phyloP scores from a whole-genome alignment of 2,113 vertebrate species.

The Naja naja region DNA sequence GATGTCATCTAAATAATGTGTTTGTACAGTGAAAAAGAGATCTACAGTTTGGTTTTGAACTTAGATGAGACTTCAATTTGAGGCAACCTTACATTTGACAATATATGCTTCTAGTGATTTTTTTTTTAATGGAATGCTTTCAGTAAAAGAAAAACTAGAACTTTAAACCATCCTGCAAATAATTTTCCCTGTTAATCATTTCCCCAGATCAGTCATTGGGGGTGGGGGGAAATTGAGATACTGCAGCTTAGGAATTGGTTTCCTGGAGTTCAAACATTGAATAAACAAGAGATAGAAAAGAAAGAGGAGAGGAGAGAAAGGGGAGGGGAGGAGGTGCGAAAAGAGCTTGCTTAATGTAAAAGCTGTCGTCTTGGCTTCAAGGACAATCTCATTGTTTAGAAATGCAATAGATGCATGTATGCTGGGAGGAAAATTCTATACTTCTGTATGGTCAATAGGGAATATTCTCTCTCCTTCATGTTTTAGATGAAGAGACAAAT shows the following conservation, averaged over 20 bases:
- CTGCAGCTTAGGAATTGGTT: constrained; percentile 58
- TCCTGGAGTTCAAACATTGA: constrained; percentile 63
- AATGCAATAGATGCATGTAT: constrained; percentile 44
- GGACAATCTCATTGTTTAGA: constrained; percentile 45
- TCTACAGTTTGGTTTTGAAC: constrained; percentile 39
- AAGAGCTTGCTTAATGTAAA: constrained; percentile 60
- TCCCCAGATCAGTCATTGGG: constrained; percentile 45
- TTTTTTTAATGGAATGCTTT: constrained; percentile 52
- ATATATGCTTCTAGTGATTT: constrained; percentile 51
- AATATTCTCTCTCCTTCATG: constrained; percentile 22
- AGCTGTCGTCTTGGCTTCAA: constrained; percentile 51
- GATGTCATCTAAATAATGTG: constrained; percentile 57
- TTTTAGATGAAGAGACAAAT: constrained; percentile 38
- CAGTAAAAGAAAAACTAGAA: constrained; percentile 47
- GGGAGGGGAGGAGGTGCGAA: constrained; percentile 16
- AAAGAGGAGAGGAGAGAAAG: not conserved
- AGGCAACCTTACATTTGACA: constrained; percentile 50
- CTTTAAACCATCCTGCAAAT: constrained; percentile 61
- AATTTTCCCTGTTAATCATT: constrained; percentile 57
- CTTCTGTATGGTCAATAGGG: not conserved
- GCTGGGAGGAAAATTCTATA: not conserved
- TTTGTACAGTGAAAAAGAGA: constrained; percentile 45
- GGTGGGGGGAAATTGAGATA: constrained; percentile 15
- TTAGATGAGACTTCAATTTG: constrained; percentile 46
- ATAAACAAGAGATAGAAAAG: constrained; percentile 63